Percentiles rank a stretch among this genome's conserved stretches.
Evolutionary conservation across 2,113 vertebrate species (phyloP).

Genomic region (Indicator indicator): DNA sequence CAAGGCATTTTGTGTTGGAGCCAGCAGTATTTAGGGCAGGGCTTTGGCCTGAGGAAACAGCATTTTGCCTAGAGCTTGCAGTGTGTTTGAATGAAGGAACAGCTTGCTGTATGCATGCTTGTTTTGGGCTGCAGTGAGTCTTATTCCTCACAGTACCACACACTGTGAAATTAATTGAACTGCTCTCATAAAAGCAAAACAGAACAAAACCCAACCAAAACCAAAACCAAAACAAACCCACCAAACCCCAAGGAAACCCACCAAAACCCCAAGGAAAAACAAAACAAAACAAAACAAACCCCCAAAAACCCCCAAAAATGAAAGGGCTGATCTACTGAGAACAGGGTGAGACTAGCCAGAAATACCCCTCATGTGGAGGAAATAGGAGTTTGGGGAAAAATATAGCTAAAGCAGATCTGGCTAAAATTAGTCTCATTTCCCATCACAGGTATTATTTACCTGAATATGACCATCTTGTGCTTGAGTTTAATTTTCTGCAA

Average conservation of each 20-base stretch:
- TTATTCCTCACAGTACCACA: neutral
- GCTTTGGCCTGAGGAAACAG: neutral
- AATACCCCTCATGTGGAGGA: slow-evolving; percentile 8
- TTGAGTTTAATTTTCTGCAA: neutral
- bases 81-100: neutral
- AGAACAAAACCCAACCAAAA: neutral
- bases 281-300: neutral
- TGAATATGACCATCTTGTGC: neutral
- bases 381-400: neutral
- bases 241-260: too few species aligned
- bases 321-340: neutral
- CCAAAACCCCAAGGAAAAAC: neutral
- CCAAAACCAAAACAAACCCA: neutral
- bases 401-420: neutral
- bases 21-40: neutral
- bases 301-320: neutral
- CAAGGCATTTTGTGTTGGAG: neutral
- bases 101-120: neutral
- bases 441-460: neutral
- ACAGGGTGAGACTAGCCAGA: neutral
- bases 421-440: neutral
- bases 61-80: neutral
- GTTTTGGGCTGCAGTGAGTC: neutral
- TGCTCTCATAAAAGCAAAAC: neutral
- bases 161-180: neutral